Percentiles rank a stretch among this genome's conserved stretches.
Conservation (phyloP, 2,113 vertebrate genomes). For the Seriola aureovittata region DNA sequence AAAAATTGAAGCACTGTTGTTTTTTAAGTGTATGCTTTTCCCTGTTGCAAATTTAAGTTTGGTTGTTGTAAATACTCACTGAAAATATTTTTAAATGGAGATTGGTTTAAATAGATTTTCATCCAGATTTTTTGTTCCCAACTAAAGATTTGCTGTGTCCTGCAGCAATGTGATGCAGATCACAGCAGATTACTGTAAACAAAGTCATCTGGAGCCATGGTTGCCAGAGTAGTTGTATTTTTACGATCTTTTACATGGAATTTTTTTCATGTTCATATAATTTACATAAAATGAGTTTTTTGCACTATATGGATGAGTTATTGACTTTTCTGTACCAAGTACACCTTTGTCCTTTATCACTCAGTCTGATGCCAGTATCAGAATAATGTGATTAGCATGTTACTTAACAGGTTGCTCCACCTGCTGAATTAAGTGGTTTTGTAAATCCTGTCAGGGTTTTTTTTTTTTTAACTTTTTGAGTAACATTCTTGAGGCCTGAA, state of each 20-base stretch:
- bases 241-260: no score
- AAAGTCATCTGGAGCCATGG: no score
- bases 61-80: background rate
- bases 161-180: background rate
- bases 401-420: background rate
- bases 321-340: background rate
- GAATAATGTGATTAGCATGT: conserved; percentile 6
- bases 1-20: background rate
- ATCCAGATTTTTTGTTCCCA: background rate
- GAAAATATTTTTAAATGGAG: background rate
- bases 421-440: background rate
- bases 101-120: background rate
- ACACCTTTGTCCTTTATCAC: background rate
- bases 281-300: no score
- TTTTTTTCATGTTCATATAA: background rate
- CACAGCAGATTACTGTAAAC: no score
- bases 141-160: background rate
- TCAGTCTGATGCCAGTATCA: background rate
- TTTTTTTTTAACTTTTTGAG: background rate
- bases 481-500: no score
- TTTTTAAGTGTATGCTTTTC: background rate
- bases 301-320: background rate
- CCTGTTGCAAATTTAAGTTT: background rate
- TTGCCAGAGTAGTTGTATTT: no score
- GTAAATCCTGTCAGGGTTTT: background rate